phyloP scores from a whole-genome alignment of 2,888 invertebrate species.

The Hirtodrosophila duncani region DNA sequence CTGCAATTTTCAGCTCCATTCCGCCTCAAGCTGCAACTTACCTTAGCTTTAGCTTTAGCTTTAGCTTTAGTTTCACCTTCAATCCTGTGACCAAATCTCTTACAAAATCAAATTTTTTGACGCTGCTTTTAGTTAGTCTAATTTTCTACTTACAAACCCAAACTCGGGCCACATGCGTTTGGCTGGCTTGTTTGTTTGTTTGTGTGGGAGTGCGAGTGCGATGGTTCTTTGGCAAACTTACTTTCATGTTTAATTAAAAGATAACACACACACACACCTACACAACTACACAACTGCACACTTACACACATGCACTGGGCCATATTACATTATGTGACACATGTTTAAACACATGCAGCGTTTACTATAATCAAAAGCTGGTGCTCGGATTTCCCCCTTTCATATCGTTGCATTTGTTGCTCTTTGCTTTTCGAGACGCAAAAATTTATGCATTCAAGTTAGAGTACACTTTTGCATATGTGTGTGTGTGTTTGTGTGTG shows the following conservation, averaged over 20 bases:
- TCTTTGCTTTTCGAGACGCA: constrained; percentile 18
- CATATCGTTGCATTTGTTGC: constrained; percentile 5
- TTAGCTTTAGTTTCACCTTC: no score
- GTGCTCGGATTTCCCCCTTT: neutral
- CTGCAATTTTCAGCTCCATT: no score
- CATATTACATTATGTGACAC: constrained; percentile 19
- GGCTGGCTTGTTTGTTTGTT: constrained; percentile 6
- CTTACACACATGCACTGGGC: neutral
- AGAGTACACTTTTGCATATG: constrained; percentile 38
- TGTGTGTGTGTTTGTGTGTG: neutral
- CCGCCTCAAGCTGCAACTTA: no score
- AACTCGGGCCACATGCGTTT: neutral
- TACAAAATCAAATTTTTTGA: no score
- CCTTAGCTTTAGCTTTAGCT: no score
- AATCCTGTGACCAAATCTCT: no score
- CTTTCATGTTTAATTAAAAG: constrained; percentile 71
- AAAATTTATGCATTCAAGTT: constrained; percentile 54
- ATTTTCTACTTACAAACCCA: no score
- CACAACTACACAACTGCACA: constrained; percentile 4
- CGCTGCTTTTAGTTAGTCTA: no score
- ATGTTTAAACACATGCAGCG: neutral
- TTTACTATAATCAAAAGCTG: constrained; percentile 1
- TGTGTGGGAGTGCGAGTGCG: constrained; percentile 25
- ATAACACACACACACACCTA: constrained; percentile 52
- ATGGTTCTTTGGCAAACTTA: constrained; percentile 42